Evolutionary conservation across 2,113 vertebrate genomes (phyloP).

Genomic region (Anthoscopus minutus): DNA sequence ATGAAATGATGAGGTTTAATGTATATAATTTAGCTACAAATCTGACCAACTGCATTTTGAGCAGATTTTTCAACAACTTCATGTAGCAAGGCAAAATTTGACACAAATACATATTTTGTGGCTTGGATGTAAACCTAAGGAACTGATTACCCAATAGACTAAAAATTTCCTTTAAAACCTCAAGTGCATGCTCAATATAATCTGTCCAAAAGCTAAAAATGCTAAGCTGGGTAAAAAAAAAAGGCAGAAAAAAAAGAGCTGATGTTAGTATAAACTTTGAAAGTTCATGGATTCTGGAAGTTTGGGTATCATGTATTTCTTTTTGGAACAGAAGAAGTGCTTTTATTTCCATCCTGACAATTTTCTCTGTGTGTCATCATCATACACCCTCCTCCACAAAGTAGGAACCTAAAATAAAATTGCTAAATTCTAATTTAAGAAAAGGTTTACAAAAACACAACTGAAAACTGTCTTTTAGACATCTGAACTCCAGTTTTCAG

Average conservation of each 20-base stretch:
- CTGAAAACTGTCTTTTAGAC: not conserved
- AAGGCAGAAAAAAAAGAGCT: not conserved
- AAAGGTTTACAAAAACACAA: not conserved
- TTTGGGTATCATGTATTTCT: not conserved
- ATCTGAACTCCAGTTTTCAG: not conserved
- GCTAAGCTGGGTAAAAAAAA: not conserved
- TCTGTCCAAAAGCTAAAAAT: not conserved
- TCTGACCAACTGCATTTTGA: not conserved
- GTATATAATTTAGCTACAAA: slow-evolving; percentile 11
- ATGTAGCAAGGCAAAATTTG: slow-evolving; percentile 38
- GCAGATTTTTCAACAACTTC: slow-evolving; percentile 23
- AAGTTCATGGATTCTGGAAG: not conserved
- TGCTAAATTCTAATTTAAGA: not conserved
- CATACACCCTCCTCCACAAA: fast-evolving
- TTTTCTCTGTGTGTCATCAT: not conserved
- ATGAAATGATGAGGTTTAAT: not conserved
- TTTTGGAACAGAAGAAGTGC: not conserved
- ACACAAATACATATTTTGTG: slow-evolving; percentile 47
- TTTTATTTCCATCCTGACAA: not conserved
- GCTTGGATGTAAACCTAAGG: slow-evolving; percentile 46
- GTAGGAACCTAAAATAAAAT: not conserved
- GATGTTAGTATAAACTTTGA: not conserved
- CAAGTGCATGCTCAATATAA: not conserved
- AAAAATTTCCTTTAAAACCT: slow-evolving; percentile 46
- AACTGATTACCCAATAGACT: slow-evolving; percentile 31